Base-by-base conservation (phyloP, 2,888 invertebrate species). In the Leucania comma region DNA sequence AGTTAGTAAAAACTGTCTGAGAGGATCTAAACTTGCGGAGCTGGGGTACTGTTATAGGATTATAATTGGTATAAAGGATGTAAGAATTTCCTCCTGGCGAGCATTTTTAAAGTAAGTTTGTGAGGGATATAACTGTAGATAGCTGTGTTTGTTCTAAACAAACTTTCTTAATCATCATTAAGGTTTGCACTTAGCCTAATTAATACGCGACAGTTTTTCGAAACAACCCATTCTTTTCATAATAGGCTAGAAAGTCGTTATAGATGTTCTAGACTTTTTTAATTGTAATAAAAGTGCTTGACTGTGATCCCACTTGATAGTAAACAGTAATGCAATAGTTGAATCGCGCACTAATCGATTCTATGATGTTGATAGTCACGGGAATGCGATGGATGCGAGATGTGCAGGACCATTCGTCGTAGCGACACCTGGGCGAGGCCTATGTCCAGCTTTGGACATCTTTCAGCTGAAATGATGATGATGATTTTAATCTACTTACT, bases 1-100 rank as follows among this genome's bases (percentile, higher is more conserved):
- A 54, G 68, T 75, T 68, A 48, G 46, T 75, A 57, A 68, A 73
- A 74, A 68, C 61, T 75, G 61, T 68, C 69, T 68, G 69, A 58
- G 61, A 57, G 60, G 51, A 61, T 74, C 42, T 74, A 51, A 58
- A 75, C 29, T 74, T 46, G 61, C 26, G 12, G 48, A 14, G 50
- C 50, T 68, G 46, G 50, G 32, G 46, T 51, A 67, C n/a, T 54
- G n/a, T 74, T 67, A 48, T 53, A 48, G 14, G 58, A 72, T 73
- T 59, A 74, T 73, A 59, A 73, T 75, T 68, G 54, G 10, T 59
- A 38, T 70, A 32, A 53, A 32, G 17, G 24, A 50, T 59, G 20
- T 50, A 57, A 54, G 38, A 58, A 26, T 48, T 24, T 72, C 3
- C 42, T 57, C n/a, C 24, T 32, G 24, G 17, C 14, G 22, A 56